A percentile compares a stretch with the other conserved stretches of the same genome.
Conservation (phyloP, 2,888 invertebrate genomes). For the Sarcophaga caerulescens region DNA sequence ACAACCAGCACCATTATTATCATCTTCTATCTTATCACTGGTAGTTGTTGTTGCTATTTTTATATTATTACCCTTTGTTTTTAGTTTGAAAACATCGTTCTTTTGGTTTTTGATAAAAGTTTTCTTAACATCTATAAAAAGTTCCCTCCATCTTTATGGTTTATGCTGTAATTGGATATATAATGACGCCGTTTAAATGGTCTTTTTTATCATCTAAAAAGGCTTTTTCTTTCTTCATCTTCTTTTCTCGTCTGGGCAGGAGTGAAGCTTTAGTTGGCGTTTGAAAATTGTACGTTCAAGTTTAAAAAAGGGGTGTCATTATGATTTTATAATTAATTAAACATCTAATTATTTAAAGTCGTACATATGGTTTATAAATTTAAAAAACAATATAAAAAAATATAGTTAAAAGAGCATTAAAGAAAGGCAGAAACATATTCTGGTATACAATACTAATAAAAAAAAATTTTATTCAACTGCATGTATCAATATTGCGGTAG, state of each 20-base stretch:
- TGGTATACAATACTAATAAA: too few relatives aligned
- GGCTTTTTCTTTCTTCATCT: conserved; percentile 24
- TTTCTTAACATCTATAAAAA: conserved; percentile 51
- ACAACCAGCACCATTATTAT: conserved; percentile 43
- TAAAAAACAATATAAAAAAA: too few relatives aligned
- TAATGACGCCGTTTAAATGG: conserved; percentile 64
- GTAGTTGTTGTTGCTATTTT: conserved; percentile 29
- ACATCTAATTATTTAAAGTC: too few relatives aligned
- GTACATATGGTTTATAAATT: neutral
- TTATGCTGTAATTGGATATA: conserved; percentile 55
- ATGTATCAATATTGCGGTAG: too few relatives aligned
- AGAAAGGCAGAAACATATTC: too few relatives aligned
- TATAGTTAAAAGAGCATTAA: too few relatives aligned
- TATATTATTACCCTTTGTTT: conserved; percentile 11
- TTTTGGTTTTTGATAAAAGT: conserved; percentile 35
- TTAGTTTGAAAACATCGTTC: neutral
- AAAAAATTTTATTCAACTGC: too few relatives aligned
- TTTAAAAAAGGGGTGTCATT: conserved; percentile 29
- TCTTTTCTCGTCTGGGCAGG: conserved; percentile 58
- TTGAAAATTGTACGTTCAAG: conserved; percentile 9
- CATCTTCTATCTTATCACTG: conserved; percentile 4
- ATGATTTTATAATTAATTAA: conserved; percentile 42
- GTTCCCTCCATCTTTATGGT: conserved; percentile 35
- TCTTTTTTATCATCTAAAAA: conserved; percentile 43
- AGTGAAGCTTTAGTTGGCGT: conserved; percentile 35